These are phyloP conservation scores for Pempheris klunzingeri DNA, from an alignment of 2,797 vertebrate species.

Conservation along the genomic window DNA sequence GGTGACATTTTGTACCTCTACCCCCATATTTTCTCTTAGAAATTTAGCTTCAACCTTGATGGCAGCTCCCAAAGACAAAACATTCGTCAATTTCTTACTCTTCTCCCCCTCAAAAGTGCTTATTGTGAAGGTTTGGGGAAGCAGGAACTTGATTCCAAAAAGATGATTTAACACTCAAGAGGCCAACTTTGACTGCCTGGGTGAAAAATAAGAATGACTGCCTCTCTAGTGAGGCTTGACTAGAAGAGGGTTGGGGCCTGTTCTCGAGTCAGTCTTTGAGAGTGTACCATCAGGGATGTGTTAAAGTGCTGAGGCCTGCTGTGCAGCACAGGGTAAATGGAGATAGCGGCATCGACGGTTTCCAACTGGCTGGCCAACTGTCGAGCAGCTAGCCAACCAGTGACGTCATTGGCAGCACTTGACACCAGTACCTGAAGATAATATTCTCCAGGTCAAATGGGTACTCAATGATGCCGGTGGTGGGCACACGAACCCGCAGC, in stretches of 20 bases:
- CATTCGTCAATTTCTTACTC: slow-evolving; percentile 13
- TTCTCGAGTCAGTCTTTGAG: slow-evolving; percentile 56
- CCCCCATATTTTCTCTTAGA: slow-evolving; percentile 59
- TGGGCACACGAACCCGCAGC: slow-evolving; percentile 86
- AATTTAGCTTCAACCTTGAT: slow-evolving; percentile 66
- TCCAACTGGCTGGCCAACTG: slow-evolving; percentile 63
- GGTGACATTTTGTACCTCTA: slow-evolving; percentile 42
- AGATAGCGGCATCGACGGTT: slow-evolving; percentile 62
- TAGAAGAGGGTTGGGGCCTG: slow-evolving; percentile 9
- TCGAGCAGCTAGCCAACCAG: slow-evolving; percentile 58
- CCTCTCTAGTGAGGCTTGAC: slow-evolving; percentile 14
- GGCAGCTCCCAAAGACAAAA: slow-evolving; percentile 72
- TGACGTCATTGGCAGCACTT: slow-evolving; percentile 47
- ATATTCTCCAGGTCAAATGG: slow-evolving; percentile 87
- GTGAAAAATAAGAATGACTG: neutral
- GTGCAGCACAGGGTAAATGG: slow-evolving; percentile 62
- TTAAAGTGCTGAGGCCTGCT: slow-evolving; percentile 61
- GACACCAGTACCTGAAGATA: slow-evolving; percentile 85
- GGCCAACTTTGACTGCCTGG: slow-evolving; percentile 20
- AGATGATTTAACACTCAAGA: slow-evolving; percentile 21
- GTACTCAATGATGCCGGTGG: slow-evolving; percentile 88
- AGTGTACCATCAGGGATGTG: slow-evolving; percentile 72
- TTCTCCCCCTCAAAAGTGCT: slow-evolving; percentile 10
- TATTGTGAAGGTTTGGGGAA: slow-evolving; percentile 15
- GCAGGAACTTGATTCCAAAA: slow-evolving; percentile 24